These are phyloP conservation scores for Tethea ocularis DNA, from an alignment of 2,888 invertebrate genomes.

Conservation along the genomic window DNA sequence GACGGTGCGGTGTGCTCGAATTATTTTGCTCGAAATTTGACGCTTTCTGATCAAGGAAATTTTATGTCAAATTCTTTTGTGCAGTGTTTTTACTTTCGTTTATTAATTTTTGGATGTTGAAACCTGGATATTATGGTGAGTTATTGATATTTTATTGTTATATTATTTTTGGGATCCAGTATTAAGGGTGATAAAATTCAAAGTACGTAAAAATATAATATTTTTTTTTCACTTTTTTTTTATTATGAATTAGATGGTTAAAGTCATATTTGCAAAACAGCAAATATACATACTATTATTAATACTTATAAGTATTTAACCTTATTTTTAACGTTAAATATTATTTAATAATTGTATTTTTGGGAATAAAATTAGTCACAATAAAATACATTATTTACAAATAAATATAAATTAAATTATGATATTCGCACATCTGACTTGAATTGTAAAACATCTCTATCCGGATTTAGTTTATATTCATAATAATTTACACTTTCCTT, in stretches of 20 bases:
- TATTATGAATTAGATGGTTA: too few relatives aligned
- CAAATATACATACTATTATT: too few relatives aligned
- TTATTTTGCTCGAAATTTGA: slow-evolving; percentile 49
- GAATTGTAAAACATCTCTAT: background rate
- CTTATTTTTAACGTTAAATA: too few relatives aligned
- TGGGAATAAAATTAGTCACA: too few relatives aligned
- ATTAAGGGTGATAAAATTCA: too few relatives aligned
- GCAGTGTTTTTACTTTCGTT: slow-evolving; percentile 35
- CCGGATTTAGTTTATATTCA: background rate
- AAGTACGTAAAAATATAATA: too few relatives aligned
- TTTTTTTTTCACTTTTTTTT: too few relatives aligned
- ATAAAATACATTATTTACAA: background rate
- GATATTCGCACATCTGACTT: background rate
- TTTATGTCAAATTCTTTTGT: slow-evolving; percentile 59
- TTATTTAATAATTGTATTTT: too few relatives aligned
- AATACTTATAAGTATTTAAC: too few relatives aligned
- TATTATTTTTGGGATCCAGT: too few relatives aligned
- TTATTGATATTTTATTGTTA: slow-evolving; percentile 8
- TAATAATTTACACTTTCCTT: background rate
- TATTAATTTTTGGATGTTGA: slow-evolving; percentile 37
- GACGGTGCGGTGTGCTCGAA: slow-evolving; percentile 13
- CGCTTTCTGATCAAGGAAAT: slow-evolving; percentile 64
- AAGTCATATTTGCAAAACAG: too few relatives aligned
- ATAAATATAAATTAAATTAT: background rate
- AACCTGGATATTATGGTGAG: slow-evolving; percentile 24